phyloP scores from a whole-genome alignment of 1,140 invertebrate species.

The Calycopis cecrops region DNA sequence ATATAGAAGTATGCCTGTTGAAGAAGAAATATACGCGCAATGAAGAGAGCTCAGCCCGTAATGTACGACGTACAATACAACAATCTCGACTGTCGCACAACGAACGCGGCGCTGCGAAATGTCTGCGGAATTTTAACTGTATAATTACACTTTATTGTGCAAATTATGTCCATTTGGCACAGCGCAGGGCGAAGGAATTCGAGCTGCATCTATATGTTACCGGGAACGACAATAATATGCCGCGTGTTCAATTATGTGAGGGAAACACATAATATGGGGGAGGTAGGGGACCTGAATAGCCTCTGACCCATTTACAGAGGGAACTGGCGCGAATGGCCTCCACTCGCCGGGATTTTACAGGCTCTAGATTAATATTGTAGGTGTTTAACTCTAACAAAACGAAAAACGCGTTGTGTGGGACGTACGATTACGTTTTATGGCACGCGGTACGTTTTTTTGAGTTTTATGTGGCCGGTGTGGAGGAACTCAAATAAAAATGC shows the following conservation, averaged over 20 bases:
- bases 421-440: background rate
- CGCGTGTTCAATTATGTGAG: conserved; percentile 67
- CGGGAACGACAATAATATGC: conserved; percentile 57
- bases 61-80: no score
- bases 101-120: background rate
- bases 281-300: conserved; percentile 57
- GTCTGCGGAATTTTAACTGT: conserved; percentile 8
- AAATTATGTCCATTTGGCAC: conserved; percentile 20
- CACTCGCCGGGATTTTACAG: conserved; percentile 46
- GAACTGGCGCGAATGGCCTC: conserved; percentile 49
- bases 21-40: no score
- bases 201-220: conserved; percentile 35
- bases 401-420: conserved; percentile 1
- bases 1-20: no score
- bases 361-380: conserved; percentile 36
- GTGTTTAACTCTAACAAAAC: conserved; percentile 15
- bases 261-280: conserved; percentile 55
- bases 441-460: background rate
- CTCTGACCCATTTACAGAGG: conserved; percentile 69
- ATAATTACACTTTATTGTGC: conserved; percentile 14
- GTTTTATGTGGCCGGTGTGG: no score
- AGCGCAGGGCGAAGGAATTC: conserved; percentile 31
- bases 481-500: no score
- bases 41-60: no score
- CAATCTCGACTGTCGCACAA: background rate